Conservation (phyloP, 2,113 vertebrate species). For the Tympanuchus pallidicinctus region DNA sequence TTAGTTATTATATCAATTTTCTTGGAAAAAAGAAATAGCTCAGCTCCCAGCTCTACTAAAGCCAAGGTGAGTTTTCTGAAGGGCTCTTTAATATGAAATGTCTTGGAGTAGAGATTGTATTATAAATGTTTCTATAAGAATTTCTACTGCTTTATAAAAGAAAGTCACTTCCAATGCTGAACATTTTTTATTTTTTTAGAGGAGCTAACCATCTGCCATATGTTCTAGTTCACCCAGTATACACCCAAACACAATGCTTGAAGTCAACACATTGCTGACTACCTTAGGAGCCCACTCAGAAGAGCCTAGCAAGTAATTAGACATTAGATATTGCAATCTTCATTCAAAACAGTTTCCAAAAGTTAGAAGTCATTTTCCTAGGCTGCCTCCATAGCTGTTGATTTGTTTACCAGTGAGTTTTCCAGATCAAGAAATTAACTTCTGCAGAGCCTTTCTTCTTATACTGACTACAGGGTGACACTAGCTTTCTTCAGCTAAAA, state of each 20-base stretch:
- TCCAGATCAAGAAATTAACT: not conserved
- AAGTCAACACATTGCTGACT: not conserved
- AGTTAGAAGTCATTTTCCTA: not conserved
- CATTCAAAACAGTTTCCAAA: not conserved
- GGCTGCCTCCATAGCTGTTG: not conserved
- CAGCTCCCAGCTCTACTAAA: not conserved
- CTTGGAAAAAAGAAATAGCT: not conserved
- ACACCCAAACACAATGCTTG: not conserved
- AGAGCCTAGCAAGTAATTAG: not conserved
- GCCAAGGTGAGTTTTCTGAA: not conserved
- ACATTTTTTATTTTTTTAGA: not conserved
- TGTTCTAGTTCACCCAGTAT: not conserved
- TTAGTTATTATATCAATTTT: not conserved
- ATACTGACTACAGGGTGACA: not conserved
- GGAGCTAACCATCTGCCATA: not conserved
- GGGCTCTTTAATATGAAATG: not conserved
- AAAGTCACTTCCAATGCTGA: not conserved
- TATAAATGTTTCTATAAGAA: not conserved
- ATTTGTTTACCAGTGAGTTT: not conserved
- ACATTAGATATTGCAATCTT: not conserved
- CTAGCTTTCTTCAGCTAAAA: not conserved
- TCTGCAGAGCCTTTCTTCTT: fast-evolving
- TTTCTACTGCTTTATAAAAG: not conserved
- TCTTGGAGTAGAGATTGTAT: not conserved
- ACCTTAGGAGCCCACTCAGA: not conserved